These are phyloP conservation scores for Aviceda subcristata DNA, from an alignment of 2,113 vertebrate species.

Conservation along the genomic window DNA sequence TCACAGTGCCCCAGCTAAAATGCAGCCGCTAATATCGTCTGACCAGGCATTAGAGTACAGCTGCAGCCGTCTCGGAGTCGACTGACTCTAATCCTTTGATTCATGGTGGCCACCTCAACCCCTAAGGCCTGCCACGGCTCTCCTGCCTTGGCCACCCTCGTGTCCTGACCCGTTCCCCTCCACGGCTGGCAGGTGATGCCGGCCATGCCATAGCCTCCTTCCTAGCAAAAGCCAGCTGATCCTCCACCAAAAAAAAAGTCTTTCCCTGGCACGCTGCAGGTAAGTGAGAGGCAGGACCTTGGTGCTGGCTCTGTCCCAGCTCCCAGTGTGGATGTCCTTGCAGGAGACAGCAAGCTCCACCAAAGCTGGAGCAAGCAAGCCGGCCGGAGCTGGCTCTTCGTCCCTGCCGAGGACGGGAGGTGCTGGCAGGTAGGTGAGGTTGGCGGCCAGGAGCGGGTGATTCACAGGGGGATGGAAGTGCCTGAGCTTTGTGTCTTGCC, in stretches of 20 bases:
- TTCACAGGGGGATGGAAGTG: background rate
- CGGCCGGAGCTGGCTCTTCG: background rate
- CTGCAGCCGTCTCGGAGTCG: fast-evolving
- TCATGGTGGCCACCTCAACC: background rate
- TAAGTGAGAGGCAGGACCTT: background rate
- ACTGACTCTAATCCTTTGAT: background rate
- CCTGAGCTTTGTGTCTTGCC: background rate
- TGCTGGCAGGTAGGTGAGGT: background rate
- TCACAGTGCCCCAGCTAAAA: background rate
- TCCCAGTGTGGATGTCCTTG: background rate
- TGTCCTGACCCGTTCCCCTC: background rate
- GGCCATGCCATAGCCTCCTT: background rate
- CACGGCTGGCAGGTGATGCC: background rate
- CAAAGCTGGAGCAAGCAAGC: no score
- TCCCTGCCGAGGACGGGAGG: background rate
- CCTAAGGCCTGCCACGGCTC: background rate
- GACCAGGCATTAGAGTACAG: fast-evolving
- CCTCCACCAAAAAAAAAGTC: background rate
- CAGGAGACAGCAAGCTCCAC: no score
- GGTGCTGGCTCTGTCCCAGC: background rate
- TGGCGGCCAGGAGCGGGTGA: background rate
- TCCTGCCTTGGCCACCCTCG: background rate
- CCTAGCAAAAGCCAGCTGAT: background rate
- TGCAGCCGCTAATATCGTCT: fast-evolving
- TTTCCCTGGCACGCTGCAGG: background rate